These are phyloP conservation scores for Zaprionus tsacasi DNA, from an alignment of 1,140 invertebrate genomes.

Conservation along the genomic window DNA sequence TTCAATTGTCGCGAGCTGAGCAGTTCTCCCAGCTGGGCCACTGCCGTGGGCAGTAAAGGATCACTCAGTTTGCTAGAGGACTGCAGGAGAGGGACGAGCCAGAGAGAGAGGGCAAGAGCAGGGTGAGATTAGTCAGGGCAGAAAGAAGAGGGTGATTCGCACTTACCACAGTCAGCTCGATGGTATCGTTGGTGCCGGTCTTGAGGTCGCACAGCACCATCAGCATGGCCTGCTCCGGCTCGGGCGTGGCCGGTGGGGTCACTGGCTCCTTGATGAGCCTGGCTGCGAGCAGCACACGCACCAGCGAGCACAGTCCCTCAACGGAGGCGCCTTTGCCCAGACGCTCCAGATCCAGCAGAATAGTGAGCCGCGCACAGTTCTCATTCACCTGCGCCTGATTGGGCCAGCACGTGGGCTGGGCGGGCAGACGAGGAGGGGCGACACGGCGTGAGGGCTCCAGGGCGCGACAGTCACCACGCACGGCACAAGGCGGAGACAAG, in stretches of 20 bases:
- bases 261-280: slow-evolving; percentile 83
- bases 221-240: slow-evolving; percentile 85
- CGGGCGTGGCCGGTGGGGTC: not conserved
- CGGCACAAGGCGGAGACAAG: slow-evolving; percentile 90
- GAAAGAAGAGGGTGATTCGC: not conserved
- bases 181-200: slow-evolving; percentile 90
- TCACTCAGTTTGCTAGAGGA: slow-evolving; percentile 84
- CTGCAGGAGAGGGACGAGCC: slow-evolving; percentile 67
- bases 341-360: slow-evolving; percentile 89
- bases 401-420: slow-evolving; percentile 91
- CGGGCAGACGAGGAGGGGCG: slow-evolving; percentile 89
- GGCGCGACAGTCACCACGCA: slow-evolving; percentile 92
- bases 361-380: slow-evolving; percentile 90
- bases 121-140: not conserved
- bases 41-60: slow-evolving; percentile 87
- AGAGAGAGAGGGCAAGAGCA: not conserved
- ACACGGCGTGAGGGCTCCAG: slow-evolving; percentile 90
- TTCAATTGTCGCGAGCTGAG: slow-evolving; percentile 88
- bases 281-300: slow-evolving; percentile 89
- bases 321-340: slow-evolving; percentile 89
- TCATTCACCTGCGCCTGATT: slow-evolving; percentile 88
- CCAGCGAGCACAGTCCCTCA: slow-evolving; percentile 88
- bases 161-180: slow-evolving; percentile 94
- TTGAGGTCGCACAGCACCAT: slow-evolving; percentile 93
- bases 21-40: slow-evolving; percentile 88